Evolutionary conservation across 2,797 vertebrate species (phyloP).

Genomic region (Sebastiscus albofasciatus): DNA sequence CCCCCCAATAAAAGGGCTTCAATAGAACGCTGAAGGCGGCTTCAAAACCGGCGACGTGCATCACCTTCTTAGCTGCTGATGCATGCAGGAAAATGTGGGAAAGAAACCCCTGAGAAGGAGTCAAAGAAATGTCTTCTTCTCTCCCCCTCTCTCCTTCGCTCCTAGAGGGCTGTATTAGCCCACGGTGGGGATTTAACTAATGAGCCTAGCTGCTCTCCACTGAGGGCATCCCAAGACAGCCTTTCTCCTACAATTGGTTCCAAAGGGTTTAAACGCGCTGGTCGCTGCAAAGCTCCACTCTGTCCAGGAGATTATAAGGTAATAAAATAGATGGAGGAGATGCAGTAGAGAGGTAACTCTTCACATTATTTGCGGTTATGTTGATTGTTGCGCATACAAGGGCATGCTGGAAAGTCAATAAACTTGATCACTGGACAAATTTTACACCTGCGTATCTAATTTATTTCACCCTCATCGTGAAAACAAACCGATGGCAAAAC

Average conservation of each 20-base stretch:
- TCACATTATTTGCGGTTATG: slow-evolving; percentile 72
- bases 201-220: slow-evolving; percentile 86
- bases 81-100: slow-evolving; percentile 83
- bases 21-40: slow-evolving; percentile 63
- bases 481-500: neutral
- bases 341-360: slow-evolving; percentile 55
- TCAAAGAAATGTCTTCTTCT: slow-evolving; percentile 82
- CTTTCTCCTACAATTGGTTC: slow-evolving; percentile 89
- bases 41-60: slow-evolving; percentile 63
- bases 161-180: slow-evolving; percentile 84
- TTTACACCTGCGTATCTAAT: neutral
- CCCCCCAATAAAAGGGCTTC: slow-evolving; percentile 33
- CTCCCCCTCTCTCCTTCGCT: slow-evolving; percentile 73
- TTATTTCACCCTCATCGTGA: neutral
- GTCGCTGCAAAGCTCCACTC: slow-evolving; percentile 79
- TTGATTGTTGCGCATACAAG: slow-evolving; percentile 48
- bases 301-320: slow-evolving; percentile 83
- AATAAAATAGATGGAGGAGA: slow-evolving; percentile 82
- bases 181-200: slow-evolving; percentile 88
- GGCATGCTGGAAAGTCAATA: slow-evolving; percentile 28
- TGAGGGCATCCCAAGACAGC: slow-evolving; percentile 85
- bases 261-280: slow-evolving; percentile 85
- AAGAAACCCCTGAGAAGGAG: slow-evolving; percentile 80
- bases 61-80: slow-evolving; percentile 83
- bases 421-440: neutral